Evolutionary conservation across 64 coral and sea anemone species (phyloP), one percentile per base, ranked within the genome.

Genomic region (Stichodactyla helianthus): DNA sequence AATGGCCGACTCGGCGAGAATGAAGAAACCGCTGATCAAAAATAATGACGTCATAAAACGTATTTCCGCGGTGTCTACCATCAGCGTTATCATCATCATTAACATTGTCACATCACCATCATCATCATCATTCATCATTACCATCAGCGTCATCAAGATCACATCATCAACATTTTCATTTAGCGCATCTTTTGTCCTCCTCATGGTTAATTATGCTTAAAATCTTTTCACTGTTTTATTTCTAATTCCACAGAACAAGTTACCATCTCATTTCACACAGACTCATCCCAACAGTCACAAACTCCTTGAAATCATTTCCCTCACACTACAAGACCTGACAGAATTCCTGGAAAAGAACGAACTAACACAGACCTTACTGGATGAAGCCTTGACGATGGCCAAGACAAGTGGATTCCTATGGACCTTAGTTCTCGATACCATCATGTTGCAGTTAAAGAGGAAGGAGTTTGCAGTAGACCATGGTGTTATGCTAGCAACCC

Each of bases 371-470:
- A 59, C 59, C 19, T 87, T 95, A 27, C 7, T 92, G 20, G 10
- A 53, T 13, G 87, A 95, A 62, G 84, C 86, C 56, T 62, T 92
- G 22, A 79, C 25, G 13, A 91, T 83, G 51, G 70, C 93, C 12
- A 86, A 79, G 26, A 53, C 70, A 16, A 53, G 88, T 44, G 93
- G 93, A 26, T 89, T 89, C 17, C 15, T 95, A 13, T 95, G 93
- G 87, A 85, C 83, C 58, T 83, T 92, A 31, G 93, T 92, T 20
- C 78, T 95, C 1, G 54, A 50, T 16, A 87, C 58, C 13, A 87
- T 95, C 18, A 81, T 95, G n/a, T 10, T 23, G 50, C 84, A 88
- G 0, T 20, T 89, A 12, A 55, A 67, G 28, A 86, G 20, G 6
- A 81, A 83, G 12, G 83, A 55, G 6, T 18, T 89, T 54, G 31